Evolutionary conservation across 53 echinoderm and acorn worm genomes (phyloP), one percentile per base, ranked within the genome.

Genomic region (Mesocentrotus franciscanus): DNA sequence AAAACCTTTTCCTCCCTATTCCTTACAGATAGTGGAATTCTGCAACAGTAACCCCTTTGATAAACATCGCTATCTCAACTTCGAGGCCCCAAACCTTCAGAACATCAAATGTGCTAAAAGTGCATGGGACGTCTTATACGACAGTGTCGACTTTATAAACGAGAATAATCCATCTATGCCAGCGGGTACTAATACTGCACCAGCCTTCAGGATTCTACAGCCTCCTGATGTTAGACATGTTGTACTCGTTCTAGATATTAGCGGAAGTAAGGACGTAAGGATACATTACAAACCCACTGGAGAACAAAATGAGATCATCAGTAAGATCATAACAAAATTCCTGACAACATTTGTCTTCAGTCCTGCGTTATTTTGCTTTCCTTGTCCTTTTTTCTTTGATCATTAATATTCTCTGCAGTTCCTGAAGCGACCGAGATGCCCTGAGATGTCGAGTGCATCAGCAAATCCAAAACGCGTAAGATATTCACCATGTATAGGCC

Each of bases 121-220:
- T 29, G 75, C 75, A 32, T 75, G 75, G 75, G 75, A 32, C 3
- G 75, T 75, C 11, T 32, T 75, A 32, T 10, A 75, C 32, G 30
- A 11, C 12, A 75, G 32, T 32, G 30, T 7, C 10, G 75, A 75
- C 27, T 32, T 75, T 75, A 1, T 30, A 32, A 10, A 75, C 75
- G 32, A 32, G 75, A 75, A 75, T 0, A 75, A 75, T n/a, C 75
- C 32, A 12, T 9, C 75, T 2, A 30, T 32, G 32, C 29, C 75
- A 10, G 27, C 0, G 11, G 12, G 32, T 10, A 75, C 75, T 30
- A 32, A 75, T 75, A 75, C 75, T 29, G n/a, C 10, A 75, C 75
- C 75, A 75, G 2, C 75, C 30, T 75, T 75, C 75, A 75, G 75
- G 75, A 32, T 75, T 75, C 75, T 75, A 29, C 75, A 75, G 75